These are phyloP conservation scores for Thumatha senex DNA, from an alignment of 2,888 invertebrate genomes.

Conservation along the genomic window DNA sequence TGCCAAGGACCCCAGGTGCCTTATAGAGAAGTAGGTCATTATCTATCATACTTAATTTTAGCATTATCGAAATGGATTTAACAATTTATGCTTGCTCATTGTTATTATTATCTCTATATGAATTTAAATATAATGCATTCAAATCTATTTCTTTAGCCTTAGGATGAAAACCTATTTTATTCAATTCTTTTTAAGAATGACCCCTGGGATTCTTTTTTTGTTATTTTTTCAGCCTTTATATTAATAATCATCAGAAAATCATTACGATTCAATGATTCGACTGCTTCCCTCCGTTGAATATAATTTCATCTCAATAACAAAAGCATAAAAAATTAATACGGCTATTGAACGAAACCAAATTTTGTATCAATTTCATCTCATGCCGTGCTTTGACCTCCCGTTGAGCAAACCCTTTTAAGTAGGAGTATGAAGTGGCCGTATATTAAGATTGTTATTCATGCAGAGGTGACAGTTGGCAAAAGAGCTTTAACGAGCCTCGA, in stretches of 20 bases:
- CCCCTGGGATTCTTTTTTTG: constrained; percentile 17
- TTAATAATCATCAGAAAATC: constrained; percentile 32
- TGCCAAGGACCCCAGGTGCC: too few species aligned
- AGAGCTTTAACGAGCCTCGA: too few species aligned
- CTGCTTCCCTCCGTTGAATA: constrained; percentile 25
- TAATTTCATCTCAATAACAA: constrained; percentile 45
- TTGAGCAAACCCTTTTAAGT: constrained; percentile 51
- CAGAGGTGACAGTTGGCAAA: constrained; percentile 16
- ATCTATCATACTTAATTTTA: too few species aligned
- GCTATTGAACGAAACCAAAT: constrained; percentile 61
- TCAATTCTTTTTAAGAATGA: constrained; percentile 4
- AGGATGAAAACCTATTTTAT: constrained; percentile 1
- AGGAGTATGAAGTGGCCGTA: constrained; percentile 32
- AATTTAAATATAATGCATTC: neutral
- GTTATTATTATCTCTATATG: neutral
- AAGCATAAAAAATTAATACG: constrained; percentile 50
- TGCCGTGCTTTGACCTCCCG: constrained; percentile 66
- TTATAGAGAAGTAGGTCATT: too few species aligned
- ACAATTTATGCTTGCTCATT: too few species aligned
- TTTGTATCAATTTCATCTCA: constrained; percentile 77
- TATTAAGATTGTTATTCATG: constrained; percentile 6
- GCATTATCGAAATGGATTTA: too few species aligned
- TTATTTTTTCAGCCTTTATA: constrained; percentile 23
- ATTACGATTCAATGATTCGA: constrained; percentile 24
- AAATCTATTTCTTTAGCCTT: neutral